Conservation (phyloP, 2,797 vertebrate genomes). For the Coracias cyanogaster region DNA sequence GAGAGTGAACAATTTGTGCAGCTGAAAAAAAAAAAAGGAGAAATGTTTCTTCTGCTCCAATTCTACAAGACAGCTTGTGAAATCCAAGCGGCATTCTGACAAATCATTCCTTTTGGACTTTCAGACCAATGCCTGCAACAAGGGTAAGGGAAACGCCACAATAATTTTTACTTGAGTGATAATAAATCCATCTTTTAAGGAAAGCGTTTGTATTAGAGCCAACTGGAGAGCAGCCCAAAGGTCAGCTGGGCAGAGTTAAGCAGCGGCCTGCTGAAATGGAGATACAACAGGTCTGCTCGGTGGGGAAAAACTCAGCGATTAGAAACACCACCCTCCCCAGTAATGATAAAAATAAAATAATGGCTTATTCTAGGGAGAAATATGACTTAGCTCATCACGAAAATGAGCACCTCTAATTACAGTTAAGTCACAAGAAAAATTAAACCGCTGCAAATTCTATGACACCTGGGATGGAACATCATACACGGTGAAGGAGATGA, state of each 20-base stretch:
- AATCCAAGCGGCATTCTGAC: not conserved
- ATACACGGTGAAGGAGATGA: not conserved
- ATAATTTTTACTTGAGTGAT: conserved; percentile 22
- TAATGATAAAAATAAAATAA: not conserved
- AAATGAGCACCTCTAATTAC: not conserved
- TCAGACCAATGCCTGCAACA: not conserved
- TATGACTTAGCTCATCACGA: not conserved
- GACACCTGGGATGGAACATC: not conserved
- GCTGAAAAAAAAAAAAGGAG: not conserved
- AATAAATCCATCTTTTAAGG: conserved; percentile 52
- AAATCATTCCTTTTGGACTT: conserved; percentile 23
- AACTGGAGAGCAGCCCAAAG: conserved; percentile 30
- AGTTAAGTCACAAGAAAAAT: not conserved
- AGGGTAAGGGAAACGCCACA: not conserved
- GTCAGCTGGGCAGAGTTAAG: conserved; percentile 4
- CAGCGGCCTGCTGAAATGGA: not conserved
- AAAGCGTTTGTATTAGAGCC: not conserved
- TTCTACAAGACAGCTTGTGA: not conserved
- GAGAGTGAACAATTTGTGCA: not conserved
- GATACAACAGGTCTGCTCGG: not conserved
- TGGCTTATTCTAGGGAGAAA: not conserved
- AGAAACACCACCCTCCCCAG: fast-evolving
- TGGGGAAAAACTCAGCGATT: not conserved
- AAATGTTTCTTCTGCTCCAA: not conserved
- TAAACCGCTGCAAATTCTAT: not conserved